A percentile compares a stretch with the other conserved stretches of the same genome.
Conservation (phyloP, 1,140 invertebrate species). For the Diplogasteroides magnus region DNA sequence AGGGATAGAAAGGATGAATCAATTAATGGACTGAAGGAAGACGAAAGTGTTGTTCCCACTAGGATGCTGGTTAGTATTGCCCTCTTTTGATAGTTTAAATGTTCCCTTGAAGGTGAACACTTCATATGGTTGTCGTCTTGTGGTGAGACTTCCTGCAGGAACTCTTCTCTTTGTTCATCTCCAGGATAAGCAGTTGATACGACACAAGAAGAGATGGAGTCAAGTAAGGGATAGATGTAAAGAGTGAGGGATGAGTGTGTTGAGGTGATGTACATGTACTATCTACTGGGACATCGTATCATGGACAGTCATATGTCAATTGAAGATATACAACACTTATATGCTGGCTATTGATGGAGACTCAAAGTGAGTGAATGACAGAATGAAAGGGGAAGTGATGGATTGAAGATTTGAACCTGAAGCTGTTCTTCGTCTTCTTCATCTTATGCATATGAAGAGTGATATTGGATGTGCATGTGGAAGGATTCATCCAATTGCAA, state of each 20-base stretch:
- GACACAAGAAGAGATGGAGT: constrained; percentile 60
- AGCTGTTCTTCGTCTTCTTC: constrained; percentile 60
- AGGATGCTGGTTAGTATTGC: no score
- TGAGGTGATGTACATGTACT: constrained; percentile 68
- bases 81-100: constrained; percentile 16
- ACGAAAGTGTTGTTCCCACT: no score
- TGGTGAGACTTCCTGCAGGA: constrained; percentile 57
- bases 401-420: constrained; percentile 56
- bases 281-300: constrained; percentile 63
- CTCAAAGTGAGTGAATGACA: constrained; percentile 56
- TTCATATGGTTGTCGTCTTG: constrained; percentile 59
- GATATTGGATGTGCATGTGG: constrained; percentile 63
- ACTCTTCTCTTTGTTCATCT: constrained; percentile 58
- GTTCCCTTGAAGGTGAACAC: constrained; percentile 44
- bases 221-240: constrained; percentile 39
- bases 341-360: constrained; percentile 63
- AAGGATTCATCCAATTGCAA: constrained; percentile 61
- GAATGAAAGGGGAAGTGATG: not conserved
- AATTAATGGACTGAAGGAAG: no score
- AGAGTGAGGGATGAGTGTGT: constrained; percentile 3
- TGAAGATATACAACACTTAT: constrained; percentile 60
- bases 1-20: no score
- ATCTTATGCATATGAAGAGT: constrained; percentile 62
- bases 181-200: constrained; percentile 59
- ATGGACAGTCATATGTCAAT: constrained; percentile 56